Evolutionary conservation across 2,888 invertebrate genomes (phyloP), one percentile per base, ranked within the genome.

Genomic region (Andrena chrysosceles): DNA sequence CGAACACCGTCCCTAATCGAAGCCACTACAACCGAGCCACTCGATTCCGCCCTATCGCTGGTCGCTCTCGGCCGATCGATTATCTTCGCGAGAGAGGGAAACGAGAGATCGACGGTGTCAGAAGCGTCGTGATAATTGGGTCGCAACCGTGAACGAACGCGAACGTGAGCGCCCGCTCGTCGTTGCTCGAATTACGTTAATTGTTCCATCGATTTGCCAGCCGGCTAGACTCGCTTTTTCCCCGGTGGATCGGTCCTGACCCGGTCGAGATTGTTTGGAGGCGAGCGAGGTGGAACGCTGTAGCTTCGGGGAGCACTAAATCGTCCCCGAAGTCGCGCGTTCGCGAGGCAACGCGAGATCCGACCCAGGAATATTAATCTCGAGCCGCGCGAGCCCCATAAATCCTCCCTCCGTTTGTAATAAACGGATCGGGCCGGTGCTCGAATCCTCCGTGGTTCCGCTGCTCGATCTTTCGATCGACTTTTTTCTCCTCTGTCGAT

Each of bases 121-220:
- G 42, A 4, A 16, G 16, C 42, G 42, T 42, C 62, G 56, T 42
- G 80, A 83, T 80, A 85, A 86, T 85, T 77, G 77, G 85, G 77
- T 77, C 74, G 66, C 20, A 20, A 69, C 42, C 76, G 68, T 62
- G 74, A 68, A 76, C 72, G 76, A 84, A 81, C 67, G 69, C 26
- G 63, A 74, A 81, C 85, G 82, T 73, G 81, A 83, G 77, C 82
- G 83, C 42, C 42, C 54, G 83, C 75, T 76, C 77, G 83, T 67
- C 84, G 87, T 90, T 87, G 87, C 88, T 89, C 86, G 88, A 87
- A 90, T 91, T 90, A 90, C 85, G 78, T 88, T 90, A 90, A 91
- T 89, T 87, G 89, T 86, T 84, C 81, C 56, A 75, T 70, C 82
- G 80, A 82, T 86, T 77, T 74, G 68, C 52, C 56, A 48, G 26